phyloP scores from a whole-genome alignment of 2,888 invertebrate species.

The Rhimphoctona megacephalus region DNA sequence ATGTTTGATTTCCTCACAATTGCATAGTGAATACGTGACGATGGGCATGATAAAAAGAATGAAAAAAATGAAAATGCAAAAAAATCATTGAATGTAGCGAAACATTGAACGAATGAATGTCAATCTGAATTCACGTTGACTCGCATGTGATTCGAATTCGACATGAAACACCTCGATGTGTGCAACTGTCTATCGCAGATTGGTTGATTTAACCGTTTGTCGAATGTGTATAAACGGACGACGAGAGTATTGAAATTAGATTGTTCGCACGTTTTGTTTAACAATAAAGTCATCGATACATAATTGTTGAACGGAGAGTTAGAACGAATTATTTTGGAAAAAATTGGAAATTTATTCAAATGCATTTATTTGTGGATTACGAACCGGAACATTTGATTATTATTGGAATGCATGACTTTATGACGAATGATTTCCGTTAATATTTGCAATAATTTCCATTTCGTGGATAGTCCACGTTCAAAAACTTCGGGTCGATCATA shows the following conservation, averaged over 20 bases:
- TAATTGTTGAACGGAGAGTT: background rate
- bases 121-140: slow-evolving; percentile 51
- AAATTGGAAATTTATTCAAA: background rate
- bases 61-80: slow-evolving; percentile 17
- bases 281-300: background rate
- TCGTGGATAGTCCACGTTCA: background rate
- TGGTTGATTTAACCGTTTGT: background rate
- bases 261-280: background rate
- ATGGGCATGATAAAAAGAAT: slow-evolving; percentile 15
- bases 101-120: slow-evolving; percentile 57
- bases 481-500: background rate
- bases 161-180: background rate
- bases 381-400: background rate
- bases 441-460: background rate
- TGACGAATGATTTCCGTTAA: background rate
- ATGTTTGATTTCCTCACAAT: slow-evolving; percentile 31
- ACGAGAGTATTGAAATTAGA: background rate
- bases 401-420: background rate
- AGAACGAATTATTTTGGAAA: background rate
- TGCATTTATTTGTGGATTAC: background rate
- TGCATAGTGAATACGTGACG: slow-evolving; percentile 47
- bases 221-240: background rate
- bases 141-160: slow-evolving; percentile 15
- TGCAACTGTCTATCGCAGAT: slow-evolving; percentile 1
- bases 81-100: slow-evolving; percentile 47